These are phyloP conservation scores for Nixonia krombeini DNA, from an alignment of 1,140 invertebrate species.

Conservation along the genomic window DNA sequence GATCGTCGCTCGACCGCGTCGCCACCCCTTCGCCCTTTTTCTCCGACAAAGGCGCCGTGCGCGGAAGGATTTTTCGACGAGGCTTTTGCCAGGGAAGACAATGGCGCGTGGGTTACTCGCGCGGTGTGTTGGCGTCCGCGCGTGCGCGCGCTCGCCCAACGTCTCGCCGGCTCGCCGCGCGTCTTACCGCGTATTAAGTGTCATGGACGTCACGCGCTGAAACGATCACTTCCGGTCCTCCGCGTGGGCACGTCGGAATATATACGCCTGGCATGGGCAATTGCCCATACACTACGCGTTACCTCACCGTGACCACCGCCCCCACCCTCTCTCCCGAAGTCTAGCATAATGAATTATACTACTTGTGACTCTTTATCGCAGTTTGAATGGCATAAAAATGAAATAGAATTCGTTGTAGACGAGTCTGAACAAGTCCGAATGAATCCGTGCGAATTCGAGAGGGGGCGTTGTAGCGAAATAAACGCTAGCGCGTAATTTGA, in stretches of 20 bases:
- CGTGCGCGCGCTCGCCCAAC: constrained; percentile 24
- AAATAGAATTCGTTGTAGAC: too few species aligned
- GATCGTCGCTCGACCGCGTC: constrained; percentile 11
- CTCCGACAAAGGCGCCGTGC: constrained; percentile 9
- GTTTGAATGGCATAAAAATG: too few species aligned
- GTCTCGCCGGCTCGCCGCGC: constrained; percentile 46
- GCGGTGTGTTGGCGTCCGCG: constrained; percentile 20
- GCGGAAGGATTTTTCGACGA: constrained; percentile 13
- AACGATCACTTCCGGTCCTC: constrained; percentile 64
- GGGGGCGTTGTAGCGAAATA: too few species aligned
- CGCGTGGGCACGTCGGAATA: constrained; percentile 33
- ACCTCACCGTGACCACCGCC: too few species aligned
- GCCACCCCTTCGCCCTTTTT: constrained; percentile 17
- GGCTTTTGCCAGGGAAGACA: constrained; percentile 16
- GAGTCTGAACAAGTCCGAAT: too few species aligned
- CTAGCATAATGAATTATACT: too few species aligned
- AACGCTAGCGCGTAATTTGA: too few species aligned
- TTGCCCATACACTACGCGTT: too few species aligned
- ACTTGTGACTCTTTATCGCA: too few species aligned
- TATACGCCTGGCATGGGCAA: too few species aligned
- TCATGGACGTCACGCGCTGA: constrained; percentile 59
- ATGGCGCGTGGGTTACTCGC: constrained; percentile 29
- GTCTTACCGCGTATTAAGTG: constrained; percentile 54
- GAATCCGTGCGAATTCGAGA: too few species aligned
- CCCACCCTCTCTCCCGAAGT: too few species aligned